A percentile compares a stretch with the other conserved stretches of the same genome.
phyloP scores from a whole-genome alignment of 2,888 invertebrate genomes.

The Cylindroiulus punctatus region DNA sequence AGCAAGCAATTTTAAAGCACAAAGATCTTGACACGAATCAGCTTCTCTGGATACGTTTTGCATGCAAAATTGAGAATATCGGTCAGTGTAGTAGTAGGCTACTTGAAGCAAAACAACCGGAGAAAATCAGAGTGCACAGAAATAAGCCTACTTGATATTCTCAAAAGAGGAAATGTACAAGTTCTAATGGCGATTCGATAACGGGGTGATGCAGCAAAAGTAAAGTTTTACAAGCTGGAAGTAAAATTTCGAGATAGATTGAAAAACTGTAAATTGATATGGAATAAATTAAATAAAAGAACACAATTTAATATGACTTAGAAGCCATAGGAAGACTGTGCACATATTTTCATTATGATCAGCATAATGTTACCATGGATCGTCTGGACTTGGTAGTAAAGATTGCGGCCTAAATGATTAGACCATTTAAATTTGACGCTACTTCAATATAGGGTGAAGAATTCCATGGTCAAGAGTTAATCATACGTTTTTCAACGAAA shows the following conservation, averaged over 20 bases:
- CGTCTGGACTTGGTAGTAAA: no score
- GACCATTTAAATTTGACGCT: no score
- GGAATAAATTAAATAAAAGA: no score
- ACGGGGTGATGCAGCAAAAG: neutral
- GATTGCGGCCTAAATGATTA: no score
- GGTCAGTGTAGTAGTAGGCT: constrained; percentile 27
- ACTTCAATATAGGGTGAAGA: no score
- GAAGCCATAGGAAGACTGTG: no score
- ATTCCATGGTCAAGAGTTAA: no score
- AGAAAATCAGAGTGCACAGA: neutral
- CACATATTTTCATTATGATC: no score
- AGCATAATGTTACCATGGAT: no score
- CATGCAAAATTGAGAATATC: constrained; percentile 25
- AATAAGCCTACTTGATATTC: neutral
- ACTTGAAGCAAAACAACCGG: neutral
- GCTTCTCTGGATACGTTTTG: neutral
- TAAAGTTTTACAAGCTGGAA: neutral
- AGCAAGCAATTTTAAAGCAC: constrained; percentile 22
- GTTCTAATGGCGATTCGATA: neutral
- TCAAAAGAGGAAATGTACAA: neutral
- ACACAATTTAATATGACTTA: no score
- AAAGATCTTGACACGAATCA: constrained; percentile 32
- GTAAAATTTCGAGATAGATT: neutral
- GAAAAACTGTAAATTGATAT: neutral
- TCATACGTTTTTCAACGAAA: no score